Evolutionary conservation across 2,797 vertebrate species (phyloP), one percentile per base, ranked within the genome.

Genomic region (Pipistrellus kuhlii): DNA sequence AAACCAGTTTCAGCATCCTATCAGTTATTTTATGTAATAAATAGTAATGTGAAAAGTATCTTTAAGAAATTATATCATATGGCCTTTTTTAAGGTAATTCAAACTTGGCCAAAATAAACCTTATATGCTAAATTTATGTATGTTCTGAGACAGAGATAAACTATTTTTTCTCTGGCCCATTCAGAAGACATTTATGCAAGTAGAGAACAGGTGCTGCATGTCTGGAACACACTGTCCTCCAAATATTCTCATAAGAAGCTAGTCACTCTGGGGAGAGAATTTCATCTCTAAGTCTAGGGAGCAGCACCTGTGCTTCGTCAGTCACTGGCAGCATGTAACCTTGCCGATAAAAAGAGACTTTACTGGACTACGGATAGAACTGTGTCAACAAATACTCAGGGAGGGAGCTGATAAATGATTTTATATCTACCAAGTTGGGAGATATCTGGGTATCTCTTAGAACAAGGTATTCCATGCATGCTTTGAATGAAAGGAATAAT

Each of bases 171-270:
- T 96, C 90, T 72, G 87, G 95, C 95, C 89, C 51, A 87, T 97
- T 93, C 94, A 69, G 86, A 91, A 95, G 93, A 96, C 86, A 96
- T 96, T 97, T 97, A 95, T 97, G 91, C 77, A 95, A 97, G 95
- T 86, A 94, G 76, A 66, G 95, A 96, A 96, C 95, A 97, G 96
- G 94, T 97, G 95, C 71, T 51, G 32, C 94, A 69, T 90, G 95
- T 93, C 81, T 85, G 94, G 94, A 85, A 97, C 96, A 97, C 91
- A 53, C 78, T 97, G 95, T 97, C 95, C 95, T 96, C 90, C 8
- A 53, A 94, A 94, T 96, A 95, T 90, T 94, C 92, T 96, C 27
- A 62, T 95, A 88, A 91, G 94, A 80, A 95, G 93, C 91, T 93
- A 41, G 66, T 97, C 90, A 81, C 97, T 97, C 95, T 82, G 82